Percentiles rank a stretch among this genome's conserved stretches.
These are phyloP conservation scores for Hypomesus transpacificus DNA, from an alignment of 2,113 vertebrate species.

Conservation along the genomic window DNA sequence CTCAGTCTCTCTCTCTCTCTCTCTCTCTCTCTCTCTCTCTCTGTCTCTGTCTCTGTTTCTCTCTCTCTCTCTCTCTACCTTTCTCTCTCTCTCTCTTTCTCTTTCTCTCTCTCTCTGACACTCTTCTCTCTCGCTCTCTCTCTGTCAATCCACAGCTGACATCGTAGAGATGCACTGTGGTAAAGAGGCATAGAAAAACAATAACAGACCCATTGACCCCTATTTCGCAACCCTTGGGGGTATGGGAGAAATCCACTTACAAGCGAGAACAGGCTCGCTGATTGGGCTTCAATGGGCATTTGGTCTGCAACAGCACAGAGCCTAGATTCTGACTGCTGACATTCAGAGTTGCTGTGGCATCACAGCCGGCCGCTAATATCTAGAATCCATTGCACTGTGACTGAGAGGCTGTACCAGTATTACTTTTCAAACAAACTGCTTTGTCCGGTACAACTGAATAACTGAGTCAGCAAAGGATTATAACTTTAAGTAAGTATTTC, in stretches of 20 bases:
- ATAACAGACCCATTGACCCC: slow-evolving; percentile 68
- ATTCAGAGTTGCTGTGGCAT: slow-evolving; percentile 28
- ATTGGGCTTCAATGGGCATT: slow-evolving; percentile 53
- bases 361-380: slow-evolving; percentile 37
- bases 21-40: neutral
- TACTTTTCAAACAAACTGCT: neutral
- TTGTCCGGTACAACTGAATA: slow-evolving; percentile 19
- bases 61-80: neutral
- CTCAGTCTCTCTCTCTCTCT: neutral
- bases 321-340: slow-evolving; percentile 48
- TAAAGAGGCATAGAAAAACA: slow-evolving; percentile 67
- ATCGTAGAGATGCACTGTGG: slow-evolving; percentile 58
- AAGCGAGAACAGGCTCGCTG: slow-evolving; percentile 50
- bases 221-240: slow-evolving; percentile 64
- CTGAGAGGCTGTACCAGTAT: slow-evolving; percentile 9
- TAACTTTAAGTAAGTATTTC: slow-evolving; percentile 27
- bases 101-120: neutral
- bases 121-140: slow-evolving; percentile 18
- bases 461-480: slow-evolving; percentile 31
- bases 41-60: neutral
- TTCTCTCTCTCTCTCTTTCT: neutral
- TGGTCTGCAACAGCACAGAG: slow-evolving; percentile 44
- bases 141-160: slow-evolving; percentile 60
- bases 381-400: slow-evolving; percentile 9
- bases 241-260: slow-evolving; percentile 60